Conservation (phyloP, 92 coral and sea anemone species). For the Scolanthus callimorphus region DNA sequence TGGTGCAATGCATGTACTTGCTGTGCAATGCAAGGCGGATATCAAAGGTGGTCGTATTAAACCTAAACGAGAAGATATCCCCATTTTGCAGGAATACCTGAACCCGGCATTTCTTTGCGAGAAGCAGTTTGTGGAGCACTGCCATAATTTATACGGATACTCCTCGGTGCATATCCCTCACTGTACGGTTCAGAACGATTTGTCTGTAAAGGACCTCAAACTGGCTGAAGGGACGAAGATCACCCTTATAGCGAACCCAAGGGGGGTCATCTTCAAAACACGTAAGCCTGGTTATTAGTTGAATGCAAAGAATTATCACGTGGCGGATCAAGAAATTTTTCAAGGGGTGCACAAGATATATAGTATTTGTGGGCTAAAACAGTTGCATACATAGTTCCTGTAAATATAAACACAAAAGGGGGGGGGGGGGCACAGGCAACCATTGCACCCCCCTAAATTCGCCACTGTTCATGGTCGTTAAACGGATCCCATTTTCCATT, state of each 20-base stretch:
- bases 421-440: no score
- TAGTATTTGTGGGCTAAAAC: no score
- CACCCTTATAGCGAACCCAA: slow-evolving; percentile 52
- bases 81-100: slow-evolving; percentile 54
- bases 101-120: slow-evolving; percentile 75
- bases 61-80: slow-evolving; percentile 67
- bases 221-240: slow-evolving; percentile 58
- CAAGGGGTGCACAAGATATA: no score
- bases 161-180: slow-evolving; percentile 56
- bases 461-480: no score
- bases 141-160: slow-evolving; percentile 71
- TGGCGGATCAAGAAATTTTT: no score
- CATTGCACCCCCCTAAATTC: no score
- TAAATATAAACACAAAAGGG: no score
- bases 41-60: slow-evolving; percentile 65
- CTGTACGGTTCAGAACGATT: slow-evolving; percentile 68
- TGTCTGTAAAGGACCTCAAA: slow-evolving; percentile 64
- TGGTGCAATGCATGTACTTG: slow-evolving; percentile 67
- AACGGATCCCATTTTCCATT: no score
- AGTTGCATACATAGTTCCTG: no score
- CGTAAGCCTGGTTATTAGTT: no score
- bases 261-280: slow-evolving; percentile 71
- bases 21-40: slow-evolving; percentile 63
- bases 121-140: slow-evolving; percentile 74
- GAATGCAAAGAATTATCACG: no score